Conservation (phyloP, 2,113 vertebrate species). For the Apteryx owenii region DNA sequence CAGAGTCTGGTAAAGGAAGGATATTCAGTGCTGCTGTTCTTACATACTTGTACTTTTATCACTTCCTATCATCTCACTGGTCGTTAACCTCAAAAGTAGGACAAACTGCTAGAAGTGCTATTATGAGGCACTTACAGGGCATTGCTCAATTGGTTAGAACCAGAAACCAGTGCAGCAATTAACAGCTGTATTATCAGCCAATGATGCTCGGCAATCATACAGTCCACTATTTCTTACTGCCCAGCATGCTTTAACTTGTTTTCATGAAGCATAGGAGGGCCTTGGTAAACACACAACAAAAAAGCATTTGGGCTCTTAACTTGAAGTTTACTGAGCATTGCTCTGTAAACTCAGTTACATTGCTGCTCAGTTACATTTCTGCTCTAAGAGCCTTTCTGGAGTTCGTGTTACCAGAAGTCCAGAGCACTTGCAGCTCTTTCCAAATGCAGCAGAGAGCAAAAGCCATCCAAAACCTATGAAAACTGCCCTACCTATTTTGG, state of each 20-base stretch:
- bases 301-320: background rate
- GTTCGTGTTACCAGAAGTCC: background rate
- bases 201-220: background rate
- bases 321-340: background rate
- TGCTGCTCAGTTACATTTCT: background rate
- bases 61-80: conserved; percentile 75
- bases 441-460: background rate
- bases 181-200: conserved; percentile 7
- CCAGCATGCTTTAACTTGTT: background rate
- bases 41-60: conserved; percentile 65
- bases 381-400: background rate
- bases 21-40: conserved; percentile 56
- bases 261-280: background rate
- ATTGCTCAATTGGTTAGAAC: conserved; percentile 51
- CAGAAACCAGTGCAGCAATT: conserved; percentile 49
- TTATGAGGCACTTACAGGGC: conserved; percentile 30
- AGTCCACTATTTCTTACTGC: background rate
- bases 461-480: background rate
- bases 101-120: conserved; percentile 48
- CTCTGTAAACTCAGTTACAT: background rate
- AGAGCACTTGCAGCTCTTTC: background rate
- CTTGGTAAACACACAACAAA: background rate
- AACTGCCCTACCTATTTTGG: background rate
- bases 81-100: conserved; percentile 75
- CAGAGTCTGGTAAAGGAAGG: conserved; percentile 55